These are phyloP conservation scores for Ormyrus rosae DNA, from an alignment of 2,888 invertebrate genomes.

Conservation along the genomic window DNA sequence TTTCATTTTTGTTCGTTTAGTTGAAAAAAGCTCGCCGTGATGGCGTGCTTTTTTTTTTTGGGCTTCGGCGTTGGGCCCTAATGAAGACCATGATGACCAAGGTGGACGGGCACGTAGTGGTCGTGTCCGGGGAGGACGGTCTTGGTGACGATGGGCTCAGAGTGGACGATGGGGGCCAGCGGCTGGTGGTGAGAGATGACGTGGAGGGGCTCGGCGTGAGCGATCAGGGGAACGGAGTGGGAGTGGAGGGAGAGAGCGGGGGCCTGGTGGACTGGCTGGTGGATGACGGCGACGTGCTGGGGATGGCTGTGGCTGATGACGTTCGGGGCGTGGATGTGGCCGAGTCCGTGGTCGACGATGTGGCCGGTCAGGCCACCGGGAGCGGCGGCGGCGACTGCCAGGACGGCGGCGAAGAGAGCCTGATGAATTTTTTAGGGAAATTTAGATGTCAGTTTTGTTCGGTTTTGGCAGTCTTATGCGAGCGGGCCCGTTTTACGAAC, in stretches of 20 bases:
- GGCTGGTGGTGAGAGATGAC: slow-evolving; percentile 67
- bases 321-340: slow-evolving; percentile 70
- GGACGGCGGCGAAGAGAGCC: slow-evolving; percentile 72
- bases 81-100: slow-evolving; percentile 55
- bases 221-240: slow-evolving; percentile 62
- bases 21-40: background rate
- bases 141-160: slow-evolving; percentile 69
- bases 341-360: slow-evolving; percentile 66
- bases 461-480: too few species aligned
- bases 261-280: slow-evolving; percentile 68
- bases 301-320: slow-evolving; percentile 66
- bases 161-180: slow-evolving; percentile 53
- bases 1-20: background rate
- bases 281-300: slow-evolving; percentile 71
- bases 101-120: slow-evolving; percentile 55
- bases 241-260: slow-evolving; percentile 67
- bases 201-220: slow-evolving; percentile 68
- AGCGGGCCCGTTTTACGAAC: too few species aligned
- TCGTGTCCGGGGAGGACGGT: slow-evolving; percentile 67
- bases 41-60: slow-evolving; percentile 32
- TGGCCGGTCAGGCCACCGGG: slow-evolving; percentile 77
- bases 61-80: slow-evolving; percentile 8
- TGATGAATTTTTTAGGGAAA: slow-evolving; percentile 51
- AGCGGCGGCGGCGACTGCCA: slow-evolving; percentile 76
- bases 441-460: too few species aligned